These are phyloP conservation scores for Alexandromys fortis DNA, from an alignment of 2,113 vertebrate species.

Conservation along the genomic window DNA sequence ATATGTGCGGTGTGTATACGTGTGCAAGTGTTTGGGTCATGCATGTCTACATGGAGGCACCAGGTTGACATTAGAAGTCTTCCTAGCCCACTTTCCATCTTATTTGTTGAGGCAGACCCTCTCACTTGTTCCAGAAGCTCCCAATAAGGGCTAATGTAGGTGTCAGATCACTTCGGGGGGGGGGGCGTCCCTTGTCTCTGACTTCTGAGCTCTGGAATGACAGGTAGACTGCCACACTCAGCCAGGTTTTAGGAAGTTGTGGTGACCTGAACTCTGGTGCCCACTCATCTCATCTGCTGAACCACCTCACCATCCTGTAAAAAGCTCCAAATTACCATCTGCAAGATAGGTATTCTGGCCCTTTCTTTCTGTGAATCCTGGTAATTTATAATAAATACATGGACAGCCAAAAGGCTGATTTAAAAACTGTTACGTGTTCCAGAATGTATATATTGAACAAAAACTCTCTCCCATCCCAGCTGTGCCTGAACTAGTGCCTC, in stretches of 20 bases:
- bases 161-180: neutral
- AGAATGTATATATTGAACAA: neutral
- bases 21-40: neutral
- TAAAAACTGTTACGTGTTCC: neutral
- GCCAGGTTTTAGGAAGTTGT: neutral
- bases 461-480: neutral
- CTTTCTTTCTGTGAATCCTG: neutral
- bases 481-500: neutral
- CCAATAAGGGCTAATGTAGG: neutral
- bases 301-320: neutral
- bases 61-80: neutral
- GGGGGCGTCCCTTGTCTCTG: neutral
- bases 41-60: neutral
- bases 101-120: neutral
- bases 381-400: neutral
- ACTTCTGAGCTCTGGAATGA: no score
- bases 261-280: neutral
- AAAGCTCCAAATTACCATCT: slow-evolving; percentile 17
- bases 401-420: neutral
- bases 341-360: neutral
- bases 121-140: no score
- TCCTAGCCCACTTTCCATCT: neutral
- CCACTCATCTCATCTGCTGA: neutral
- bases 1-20: neutral
- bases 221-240: neutral